Percentiles rank a stretch among this genome's conserved stretches.
phyloP scores from a whole-genome alignment of 2,113 vertebrate genomes.

The Hystrix brachyura region DNA sequence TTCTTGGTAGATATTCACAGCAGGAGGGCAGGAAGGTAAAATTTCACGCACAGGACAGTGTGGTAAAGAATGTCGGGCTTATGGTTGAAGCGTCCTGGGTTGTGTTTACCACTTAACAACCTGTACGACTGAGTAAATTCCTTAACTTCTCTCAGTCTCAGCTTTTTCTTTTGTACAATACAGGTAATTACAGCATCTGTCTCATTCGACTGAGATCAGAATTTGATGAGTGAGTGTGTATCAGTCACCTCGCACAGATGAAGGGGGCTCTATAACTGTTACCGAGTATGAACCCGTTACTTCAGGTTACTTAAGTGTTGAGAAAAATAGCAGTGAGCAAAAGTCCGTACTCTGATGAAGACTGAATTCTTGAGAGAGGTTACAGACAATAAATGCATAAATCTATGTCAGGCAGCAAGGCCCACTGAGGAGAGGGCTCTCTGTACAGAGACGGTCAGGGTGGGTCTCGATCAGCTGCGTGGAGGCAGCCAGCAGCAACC shows the following conservation, averaged over 20 bases:
- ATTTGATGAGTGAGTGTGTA: not conserved
- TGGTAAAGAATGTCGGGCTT: not conserved
- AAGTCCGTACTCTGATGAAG: not conserved
- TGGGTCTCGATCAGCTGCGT: not conserved
- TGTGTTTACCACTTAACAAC: not conserved
- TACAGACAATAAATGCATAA: not conserved
- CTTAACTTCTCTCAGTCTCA: not conserved
- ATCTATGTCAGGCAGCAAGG: not conserved
- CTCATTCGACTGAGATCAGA: not conserved
- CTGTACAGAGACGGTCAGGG: not conserved
- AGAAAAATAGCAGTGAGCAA: not conserved
- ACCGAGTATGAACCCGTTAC: not conserved
- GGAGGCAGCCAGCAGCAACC: not conserved
- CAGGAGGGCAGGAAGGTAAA: not conserved
- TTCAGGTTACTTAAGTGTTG: not conserved
- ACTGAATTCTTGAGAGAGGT: not conserved
- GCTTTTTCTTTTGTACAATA: not conserved
- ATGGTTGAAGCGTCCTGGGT: not conserved
- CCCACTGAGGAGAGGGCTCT: not conserved
- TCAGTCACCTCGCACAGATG: not conserved
- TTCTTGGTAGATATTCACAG: not conserved
- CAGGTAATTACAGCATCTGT: not conserved
- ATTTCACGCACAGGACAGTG: no score
- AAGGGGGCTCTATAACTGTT: not conserved
- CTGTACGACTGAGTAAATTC: not conserved